A percentile compares a stretch with the other conserved stretches of the same genome.
These are phyloP conservation scores for Lindbergichthys nudifrons DNA, from an alignment of 2,797 vertebrate species.

Conservation along the genomic window DNA sequence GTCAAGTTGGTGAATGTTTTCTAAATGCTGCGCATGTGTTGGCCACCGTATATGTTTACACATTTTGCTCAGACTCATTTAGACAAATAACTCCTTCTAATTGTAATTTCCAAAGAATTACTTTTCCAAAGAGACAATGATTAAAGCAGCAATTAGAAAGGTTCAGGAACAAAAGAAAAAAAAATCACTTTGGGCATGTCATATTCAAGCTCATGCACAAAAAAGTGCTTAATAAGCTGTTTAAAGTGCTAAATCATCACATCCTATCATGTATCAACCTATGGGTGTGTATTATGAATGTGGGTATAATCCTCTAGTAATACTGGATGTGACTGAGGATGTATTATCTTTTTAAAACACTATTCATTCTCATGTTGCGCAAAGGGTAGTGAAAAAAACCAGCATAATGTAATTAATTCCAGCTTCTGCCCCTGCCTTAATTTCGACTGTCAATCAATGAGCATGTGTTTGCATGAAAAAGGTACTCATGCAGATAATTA, in stretches of 20 bases:
- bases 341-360: slow-evolving; percentile 35
- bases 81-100: not conserved
- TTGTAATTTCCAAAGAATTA: slow-evolving; percentile 1
- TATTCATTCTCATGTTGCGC: slow-evolving; percentile 13
- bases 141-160: not conserved
- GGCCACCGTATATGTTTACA: not conserved
- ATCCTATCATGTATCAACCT: not conserved
- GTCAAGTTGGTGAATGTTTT: too few species aligned
- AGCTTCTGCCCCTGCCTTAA: slow-evolving; percentile 63
- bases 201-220: not conserved
- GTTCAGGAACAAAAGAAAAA: not conserved
- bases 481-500: slow-evolving; percentile 72
- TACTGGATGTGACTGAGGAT: slow-evolving; percentile 18
- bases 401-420: slow-evolving; percentile 62
- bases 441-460: slow-evolving; percentile 72
- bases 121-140: not conserved
- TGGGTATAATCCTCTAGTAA: not conserved
- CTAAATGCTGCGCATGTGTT: too few species aligned
- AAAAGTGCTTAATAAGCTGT: not conserved
- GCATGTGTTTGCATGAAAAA: slow-evolving; percentile 67
- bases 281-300: not conserved
- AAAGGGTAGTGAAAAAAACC: slow-evolving; percentile 9
- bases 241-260: slow-evolving; percentile 16
- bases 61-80: not conserved
- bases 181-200: not conserved